Conservation (phyloP, 2,113 vertebrate genomes). For the Amblyornis subalaris region DNA sequence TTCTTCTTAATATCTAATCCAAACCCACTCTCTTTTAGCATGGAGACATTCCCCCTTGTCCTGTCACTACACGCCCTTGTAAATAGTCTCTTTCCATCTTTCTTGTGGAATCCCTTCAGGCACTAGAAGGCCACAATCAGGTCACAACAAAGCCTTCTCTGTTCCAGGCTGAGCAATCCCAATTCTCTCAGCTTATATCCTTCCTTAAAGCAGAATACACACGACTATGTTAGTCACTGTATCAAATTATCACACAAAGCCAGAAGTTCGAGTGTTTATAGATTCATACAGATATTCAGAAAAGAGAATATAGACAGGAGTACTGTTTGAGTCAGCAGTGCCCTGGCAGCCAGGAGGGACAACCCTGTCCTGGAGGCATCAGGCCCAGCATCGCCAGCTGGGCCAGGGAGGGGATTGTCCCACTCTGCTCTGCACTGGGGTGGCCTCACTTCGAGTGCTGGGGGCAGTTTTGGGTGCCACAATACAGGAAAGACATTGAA, state of each 20-base stretch:
- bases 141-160: neutral
- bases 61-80: no score
- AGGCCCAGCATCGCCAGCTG: accelerated
- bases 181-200: neutral
- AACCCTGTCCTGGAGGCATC: accelerated
- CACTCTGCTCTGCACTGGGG: accelerated
- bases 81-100: neutral
- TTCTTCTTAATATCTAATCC: neutral
- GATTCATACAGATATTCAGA: neutral
- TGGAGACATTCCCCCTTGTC: neutral
- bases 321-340: neutral
- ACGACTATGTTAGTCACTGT: neutral
- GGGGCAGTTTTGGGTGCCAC: neutral
- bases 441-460: accelerated
- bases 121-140: neutral
- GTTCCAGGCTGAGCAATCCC: neutral
- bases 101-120: neutral
- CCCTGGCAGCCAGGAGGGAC: neutral
- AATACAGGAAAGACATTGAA: neutral
- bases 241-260: neutral
- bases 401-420: neutral
- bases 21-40: neutral
- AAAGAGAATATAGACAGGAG: neutral
- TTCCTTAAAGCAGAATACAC: neutral
- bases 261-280: neutral